Evolutionary conservation across 2,888 invertebrate species (phyloP), one percentile per base, ranked within the genome.

Genomic region (Drosophila cognata): DNA sequence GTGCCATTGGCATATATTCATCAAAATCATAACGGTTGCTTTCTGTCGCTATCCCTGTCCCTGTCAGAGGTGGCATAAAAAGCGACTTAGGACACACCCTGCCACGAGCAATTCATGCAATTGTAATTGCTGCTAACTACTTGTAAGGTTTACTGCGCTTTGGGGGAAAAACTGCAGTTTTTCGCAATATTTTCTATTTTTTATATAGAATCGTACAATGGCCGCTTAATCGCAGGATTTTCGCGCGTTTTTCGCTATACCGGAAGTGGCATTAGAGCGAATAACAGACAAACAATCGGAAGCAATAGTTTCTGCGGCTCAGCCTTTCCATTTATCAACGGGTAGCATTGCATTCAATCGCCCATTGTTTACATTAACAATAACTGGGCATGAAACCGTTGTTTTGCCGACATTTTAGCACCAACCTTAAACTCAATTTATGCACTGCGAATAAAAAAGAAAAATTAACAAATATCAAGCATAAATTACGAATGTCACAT

Each of bases 361-460:
- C 43, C 31, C 65, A 58, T 79, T 92, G 88, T 92, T 92, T 92
- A 92, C 75, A 80, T 81, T 80, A 63, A 78, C 84, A 79, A 79
- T 90, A 92, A 92, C 91, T 81, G 81, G 90, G 92, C 92, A 91
- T 92, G 88, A 91, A 92, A 92, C 92, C 92, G 82, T 90, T 92
- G 91, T 91, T 82, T 64, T 84, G 87, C 52, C 79, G 77, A 86
- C 79, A 86, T 82, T 86, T 76, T 68, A 79, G 71, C 70, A 74
- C 63, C 73, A 74, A 68, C 73, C 77, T 78, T 63, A 52, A 63
- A 73, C 76, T 75, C 72, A 73, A 77, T 81, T 77, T 81, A 83
- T 76, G 66, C 75, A 67, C 61, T 67, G 55, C 35, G 52, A 71
- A 58, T 41, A 35, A 52, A 50, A 50, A 63, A 71, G 21, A 72